Evolutionary conservation across 2,797 vertebrate species (phyloP).

Genomic region (Aulostomus chinensis): DNA sequence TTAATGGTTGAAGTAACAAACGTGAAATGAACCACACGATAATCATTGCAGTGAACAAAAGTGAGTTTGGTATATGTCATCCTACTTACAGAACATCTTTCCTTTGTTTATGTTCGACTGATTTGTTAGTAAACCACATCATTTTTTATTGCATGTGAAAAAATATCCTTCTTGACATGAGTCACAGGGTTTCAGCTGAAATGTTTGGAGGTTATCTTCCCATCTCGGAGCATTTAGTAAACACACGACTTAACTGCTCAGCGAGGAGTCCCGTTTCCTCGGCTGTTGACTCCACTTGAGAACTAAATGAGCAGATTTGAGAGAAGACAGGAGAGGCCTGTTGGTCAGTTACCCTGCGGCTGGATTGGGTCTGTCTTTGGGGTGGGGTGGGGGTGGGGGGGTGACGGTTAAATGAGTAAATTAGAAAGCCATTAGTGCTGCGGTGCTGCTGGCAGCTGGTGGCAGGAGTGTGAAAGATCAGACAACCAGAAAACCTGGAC

Average conservation of each 20-base stretch:
- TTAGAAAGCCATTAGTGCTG: constrained; percentile 18
- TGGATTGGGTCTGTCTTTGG: constrained; percentile 12
- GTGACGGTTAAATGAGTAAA: constrained; percentile 24
- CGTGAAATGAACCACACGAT: too few species aligned
- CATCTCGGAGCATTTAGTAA: constrained; percentile 25
- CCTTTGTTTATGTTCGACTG: too few species aligned
- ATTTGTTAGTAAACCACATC: too few species aligned
- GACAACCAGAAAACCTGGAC: neutral
- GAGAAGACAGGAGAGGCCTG: constrained; percentile 26
- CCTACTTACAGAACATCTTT: too few species aligned
- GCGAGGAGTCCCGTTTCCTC: constrained; percentile 36
- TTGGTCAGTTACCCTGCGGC: neutral
- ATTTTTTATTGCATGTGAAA: neutral
- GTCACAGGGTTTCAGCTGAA: constrained; percentile 1
- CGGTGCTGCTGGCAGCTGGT: constrained; percentile 5
- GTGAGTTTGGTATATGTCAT: too few species aligned
- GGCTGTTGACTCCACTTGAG: constrained; percentile 3
- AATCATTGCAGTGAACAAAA: too few species aligned
- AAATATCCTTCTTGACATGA: neutral
- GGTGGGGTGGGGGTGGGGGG: too few species aligned
- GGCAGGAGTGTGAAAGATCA: constrained; percentile 1
- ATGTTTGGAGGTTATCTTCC: constrained; percentile 10
- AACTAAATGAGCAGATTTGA: constrained; percentile 30
- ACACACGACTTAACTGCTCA: constrained; percentile 9
- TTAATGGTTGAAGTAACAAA: too few species aligned